Evolutionary conservation across 1,140 invertebrate species (phyloP).

Genomic region (Conus betulinus): DNA sequence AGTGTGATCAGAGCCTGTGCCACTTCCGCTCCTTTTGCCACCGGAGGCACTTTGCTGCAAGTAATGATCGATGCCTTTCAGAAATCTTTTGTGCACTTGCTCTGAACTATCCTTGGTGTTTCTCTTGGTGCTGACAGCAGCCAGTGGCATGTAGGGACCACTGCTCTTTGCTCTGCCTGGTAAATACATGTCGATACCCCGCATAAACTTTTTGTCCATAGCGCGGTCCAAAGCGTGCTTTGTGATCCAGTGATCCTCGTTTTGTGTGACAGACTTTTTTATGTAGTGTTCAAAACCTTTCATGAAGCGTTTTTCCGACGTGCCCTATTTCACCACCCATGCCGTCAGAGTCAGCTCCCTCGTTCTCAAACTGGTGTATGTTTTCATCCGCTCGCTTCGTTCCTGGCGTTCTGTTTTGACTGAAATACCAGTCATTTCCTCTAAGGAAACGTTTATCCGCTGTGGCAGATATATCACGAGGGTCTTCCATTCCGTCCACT

Average conservation of each 20-base stretch:
- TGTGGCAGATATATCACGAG: background rate
- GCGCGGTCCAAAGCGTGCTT: background rate
- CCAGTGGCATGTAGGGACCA: background rate
- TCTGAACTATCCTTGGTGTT: background rate
- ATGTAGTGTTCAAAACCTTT: conserved; percentile 5
- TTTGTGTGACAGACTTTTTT: background rate
- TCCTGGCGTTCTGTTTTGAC: background rate
- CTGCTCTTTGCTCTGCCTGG: background rate
- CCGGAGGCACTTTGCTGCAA: background rate
- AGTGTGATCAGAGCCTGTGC: background rate
- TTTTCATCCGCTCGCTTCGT: background rate
- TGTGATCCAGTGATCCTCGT: background rate
- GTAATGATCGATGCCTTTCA: background rate
- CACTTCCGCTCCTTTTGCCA: background rate
- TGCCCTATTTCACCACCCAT: background rate
- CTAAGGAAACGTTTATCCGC: background rate
- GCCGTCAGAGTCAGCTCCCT: background rate
- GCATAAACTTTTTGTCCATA: background rate
- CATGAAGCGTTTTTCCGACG: conserved; percentile 1
- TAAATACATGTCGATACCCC: background rate
- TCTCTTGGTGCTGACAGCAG: background rate
- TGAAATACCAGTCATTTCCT: background rate
- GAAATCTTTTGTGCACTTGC: background rate
- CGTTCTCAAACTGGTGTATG: background rate
- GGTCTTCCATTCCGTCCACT: too few relatives aligned